A percentile compares a stretch with the other conserved stretches of the same genome.
These are phyloP conservation scores for Orthosia incerta DNA, from an alignment of 2,888 invertebrate species.

Conservation along the genomic window DNA sequence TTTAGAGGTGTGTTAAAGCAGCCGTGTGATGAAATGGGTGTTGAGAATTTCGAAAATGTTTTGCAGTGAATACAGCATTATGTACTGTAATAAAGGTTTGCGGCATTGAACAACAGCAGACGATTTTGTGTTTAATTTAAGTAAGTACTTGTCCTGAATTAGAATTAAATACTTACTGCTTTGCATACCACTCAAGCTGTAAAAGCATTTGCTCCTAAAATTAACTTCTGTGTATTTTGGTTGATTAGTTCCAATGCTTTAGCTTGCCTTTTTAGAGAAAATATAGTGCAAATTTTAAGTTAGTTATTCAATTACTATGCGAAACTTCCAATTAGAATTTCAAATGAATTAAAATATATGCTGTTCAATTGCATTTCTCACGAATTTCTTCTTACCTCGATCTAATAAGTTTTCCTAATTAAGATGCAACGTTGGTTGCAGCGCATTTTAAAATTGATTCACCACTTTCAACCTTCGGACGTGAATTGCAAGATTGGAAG, in stretches of 20 bases:
- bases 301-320: constrained; percentile 13
- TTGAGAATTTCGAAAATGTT: constrained; percentile 36
- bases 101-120: neutral
- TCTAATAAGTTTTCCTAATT: constrained; percentile 57
- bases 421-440: constrained; percentile 39
- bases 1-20: constrained; percentile 35
- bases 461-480: constrained; percentile 34
- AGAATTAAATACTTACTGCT: constrained; percentile 41
- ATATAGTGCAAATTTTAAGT: neutral
- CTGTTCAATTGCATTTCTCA: constrained; percentile 39
- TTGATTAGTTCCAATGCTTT: constrained; percentile 22
- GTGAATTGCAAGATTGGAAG: constrained; percentile 12
- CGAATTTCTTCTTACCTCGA: constrained; percentile 38
- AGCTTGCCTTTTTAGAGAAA: neutral
- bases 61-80: constrained; percentile 24
- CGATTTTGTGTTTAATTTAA: constrained; percentile 26
- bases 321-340: constrained; percentile 28
- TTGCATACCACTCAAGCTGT: constrained; percentile 47
- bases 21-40: constrained; percentile 35
- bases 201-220: constrained; percentile 43
- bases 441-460: constrained; percentile 16
- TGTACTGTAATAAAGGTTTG: constrained; percentile 20
- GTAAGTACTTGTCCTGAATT: constrained; percentile 32
- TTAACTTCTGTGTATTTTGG: constrained; percentile 44
- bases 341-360: constrained; percentile 30